Evolutionary conservation across 2,888 invertebrate genomes (phyloP).

Genomic region (Stenodema calcarata): DNA sequence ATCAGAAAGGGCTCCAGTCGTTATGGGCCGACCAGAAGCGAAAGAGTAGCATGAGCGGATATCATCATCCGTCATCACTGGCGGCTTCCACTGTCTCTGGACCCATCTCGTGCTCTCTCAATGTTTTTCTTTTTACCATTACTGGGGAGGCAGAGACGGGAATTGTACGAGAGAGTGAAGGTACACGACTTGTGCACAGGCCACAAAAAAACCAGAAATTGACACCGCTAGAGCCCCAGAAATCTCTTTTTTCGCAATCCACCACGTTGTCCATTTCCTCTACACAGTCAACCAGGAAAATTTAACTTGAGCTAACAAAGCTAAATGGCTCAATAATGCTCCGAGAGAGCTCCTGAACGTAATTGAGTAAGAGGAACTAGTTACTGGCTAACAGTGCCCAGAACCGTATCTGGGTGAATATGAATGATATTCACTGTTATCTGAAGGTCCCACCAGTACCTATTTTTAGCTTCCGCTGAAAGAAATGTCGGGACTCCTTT

Average conservation of each 20-base stretch:
- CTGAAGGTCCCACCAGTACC: too few relatives aligned
- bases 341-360: too few relatives aligned
- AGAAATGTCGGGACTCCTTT: too few relatives aligned
- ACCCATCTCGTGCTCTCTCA: not conserved
- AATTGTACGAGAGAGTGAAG: not conserved
- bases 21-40: not conserved
- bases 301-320: too few relatives aligned
- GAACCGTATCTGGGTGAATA: too few relatives aligned
- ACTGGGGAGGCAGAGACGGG: not conserved
- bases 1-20: not conserved
- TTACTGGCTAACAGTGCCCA: too few relatives aligned
- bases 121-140: not conserved
- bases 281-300: too few relatives aligned
- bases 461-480: too few relatives aligned
- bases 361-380: too few relatives aligned
- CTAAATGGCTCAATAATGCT: too few relatives aligned
- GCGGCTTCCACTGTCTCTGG: not conserved
- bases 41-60: not conserved
- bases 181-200: not conserved
- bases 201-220: not conserved
- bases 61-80: conserved; percentile 35
- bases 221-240: not conserved
- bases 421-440: too few relatives aligned
- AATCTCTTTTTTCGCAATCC: not conserved
- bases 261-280: not conserved